Evolutionary conservation across 2,888 invertebrate species (phyloP), one percentile per base, ranked within the genome.

Genomic region (Xestia sexstrigata): DNA sequence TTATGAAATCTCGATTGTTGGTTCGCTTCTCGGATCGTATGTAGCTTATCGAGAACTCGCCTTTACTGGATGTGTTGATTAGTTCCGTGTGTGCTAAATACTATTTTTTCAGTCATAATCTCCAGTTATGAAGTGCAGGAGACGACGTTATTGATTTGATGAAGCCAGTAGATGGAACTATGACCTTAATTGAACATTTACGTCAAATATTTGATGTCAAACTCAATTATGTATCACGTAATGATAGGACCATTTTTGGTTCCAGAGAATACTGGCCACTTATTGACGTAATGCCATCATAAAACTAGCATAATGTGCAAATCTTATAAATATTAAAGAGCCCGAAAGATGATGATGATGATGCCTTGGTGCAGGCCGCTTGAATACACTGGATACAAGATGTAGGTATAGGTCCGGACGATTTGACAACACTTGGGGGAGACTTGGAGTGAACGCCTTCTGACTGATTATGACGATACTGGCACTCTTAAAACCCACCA

Each of bases 1-100:
- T 87, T 88, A 83, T 87, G 85, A 70, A 76, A 86, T 89, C 89
- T 88, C 63, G 81, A 81, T 81, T 88, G 79, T 88, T 68, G 81
- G 82, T 82, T 82, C 80, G 73, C 80, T 55, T 79, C 77, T 83
- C 66, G 74, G 74, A 70, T 80, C 78, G 39, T 85, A 78, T 79
- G 75, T 69, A 66, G 70, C 84, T 76, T 88, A 89, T 87, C 80
- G 78, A 83, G 78, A 67, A 30, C 66, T 74, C 42, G 30, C 52
- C 76, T 76, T 82, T 70, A n/a, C 58, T 67, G 47, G 75, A 47
- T 68, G 55, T 47, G 30, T 73, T 85, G 86, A 89, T 83, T 89
- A 81, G 86, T 87, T 86, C 84, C 84, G 70, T 75, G 70, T 81
- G 67, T 49, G 71, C 84, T 81, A 68, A 79, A 79, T 78, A 71